phyloP scores from a whole-genome alignment of 1,140 invertebrate species.

The Zaprionus africanus region DNA sequence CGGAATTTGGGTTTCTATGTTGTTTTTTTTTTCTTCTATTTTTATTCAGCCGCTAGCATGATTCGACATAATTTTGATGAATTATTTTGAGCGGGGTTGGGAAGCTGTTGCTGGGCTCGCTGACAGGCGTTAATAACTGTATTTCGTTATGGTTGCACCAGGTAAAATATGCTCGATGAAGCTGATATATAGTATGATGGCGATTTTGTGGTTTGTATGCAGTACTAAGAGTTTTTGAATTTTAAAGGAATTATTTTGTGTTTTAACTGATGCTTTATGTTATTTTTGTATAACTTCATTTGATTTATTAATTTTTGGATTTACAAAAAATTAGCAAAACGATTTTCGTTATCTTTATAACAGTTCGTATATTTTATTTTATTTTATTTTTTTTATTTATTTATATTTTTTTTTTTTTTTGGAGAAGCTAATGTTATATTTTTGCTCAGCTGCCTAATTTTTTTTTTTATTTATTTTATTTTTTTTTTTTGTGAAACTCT shows the following conservation, averaged over 20 bases:
- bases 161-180: neutral
- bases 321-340: too few species aligned
- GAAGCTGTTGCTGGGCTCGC: conserved; percentile 45
- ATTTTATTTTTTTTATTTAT: too few species aligned
- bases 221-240: neutral
- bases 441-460: too few species aligned
- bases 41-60: conserved; percentile 70
- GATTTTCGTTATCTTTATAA: too few species aligned
- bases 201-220: neutral
- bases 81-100: conserved; percentile 53
- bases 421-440: too few species aligned
- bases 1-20: conserved; percentile 14
- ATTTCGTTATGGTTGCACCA: conserved; percentile 54
- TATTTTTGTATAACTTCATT: too few species aligned
- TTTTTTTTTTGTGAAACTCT: too few species aligned
- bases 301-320: too few species aligned
- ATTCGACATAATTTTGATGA: conserved; percentile 82
- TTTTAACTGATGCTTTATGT: too few species aligned
- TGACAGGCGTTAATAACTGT: conserved; percentile 65
- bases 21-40: conserved; percentile 34
- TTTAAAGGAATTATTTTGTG: neutral
- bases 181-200: neutral
- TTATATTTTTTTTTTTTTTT: too few species aligned
- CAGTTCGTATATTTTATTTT: too few species aligned
- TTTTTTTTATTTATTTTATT: too few species aligned